Percentiles rank a stretch among this genome's conserved stretches.
phyloP scores from a whole-genome alignment of 2,888 invertebrate genomes.

The Drosophila mimetica region DNA sequence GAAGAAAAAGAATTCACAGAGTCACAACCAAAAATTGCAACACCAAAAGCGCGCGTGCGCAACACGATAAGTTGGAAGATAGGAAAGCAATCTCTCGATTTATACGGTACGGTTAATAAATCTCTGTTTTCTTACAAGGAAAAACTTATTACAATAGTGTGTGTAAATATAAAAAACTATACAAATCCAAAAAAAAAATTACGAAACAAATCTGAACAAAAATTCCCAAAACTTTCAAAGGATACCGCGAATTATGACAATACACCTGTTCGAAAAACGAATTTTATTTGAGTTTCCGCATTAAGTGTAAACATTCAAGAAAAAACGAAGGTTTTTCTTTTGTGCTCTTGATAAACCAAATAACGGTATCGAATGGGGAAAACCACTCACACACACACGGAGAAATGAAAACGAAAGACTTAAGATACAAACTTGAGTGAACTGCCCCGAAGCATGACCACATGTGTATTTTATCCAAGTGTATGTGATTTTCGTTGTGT shows the following conservation, averaged over 20 bases:
- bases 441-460: conserved; percentile 61
- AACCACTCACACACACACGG: conserved; percentile 24
- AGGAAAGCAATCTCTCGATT: conserved; percentile 36
- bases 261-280: neutral
- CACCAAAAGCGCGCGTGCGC: conserved; percentile 53
- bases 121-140: neutral
- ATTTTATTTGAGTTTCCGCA: conserved; percentile 37
- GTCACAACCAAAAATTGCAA: conserved; percentile 65
- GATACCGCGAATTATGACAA: neutral
- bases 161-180: neutral
- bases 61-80: conserved; percentile 65
- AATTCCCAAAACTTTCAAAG: too few relatives aligned
- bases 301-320: conserved; percentile 21
- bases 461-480: conserved; percentile 19
- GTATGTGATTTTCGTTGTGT: conserved; percentile 27
- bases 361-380: conserved; percentile 3
- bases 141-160: neutral
- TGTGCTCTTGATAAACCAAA: conserved; percentile 1
- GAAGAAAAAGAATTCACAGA: conserved; percentile 32
- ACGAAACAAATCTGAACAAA: too few relatives aligned
- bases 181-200: too few relatives aligned
- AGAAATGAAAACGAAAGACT: conserved; percentile 67
- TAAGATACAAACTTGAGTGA: conserved; percentile 71
- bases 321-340: neutral
- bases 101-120: conserved; percentile 56